phyloP scores from a whole-genome alignment of 2,113 vertebrate genomes.

The Anolis sagrei region DNA sequence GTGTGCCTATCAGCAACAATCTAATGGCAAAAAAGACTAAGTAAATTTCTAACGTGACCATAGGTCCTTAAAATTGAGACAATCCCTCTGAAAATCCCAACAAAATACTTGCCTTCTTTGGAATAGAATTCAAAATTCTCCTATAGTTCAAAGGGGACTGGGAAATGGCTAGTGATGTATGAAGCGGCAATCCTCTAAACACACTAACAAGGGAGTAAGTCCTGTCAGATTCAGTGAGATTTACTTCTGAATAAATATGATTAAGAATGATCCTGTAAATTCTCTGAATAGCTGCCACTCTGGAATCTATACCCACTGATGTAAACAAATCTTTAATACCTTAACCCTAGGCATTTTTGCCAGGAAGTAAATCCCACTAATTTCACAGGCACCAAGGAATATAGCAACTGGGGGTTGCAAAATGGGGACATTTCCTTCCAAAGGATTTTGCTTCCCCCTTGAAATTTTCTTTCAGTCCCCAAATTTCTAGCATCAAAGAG shows the following conservation, averaged over 20 bases:
- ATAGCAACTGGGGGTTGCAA: no score
- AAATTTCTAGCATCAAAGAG: no score
- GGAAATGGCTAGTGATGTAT: background rate
- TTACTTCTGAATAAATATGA: background rate
- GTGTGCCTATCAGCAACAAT: background rate
- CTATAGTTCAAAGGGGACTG: background rate
- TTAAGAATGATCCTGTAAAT: background rate
- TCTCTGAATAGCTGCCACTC: background rate
- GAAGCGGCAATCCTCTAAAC: background rate
- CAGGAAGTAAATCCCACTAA: background rate
- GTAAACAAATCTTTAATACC: background rate
- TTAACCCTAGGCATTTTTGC: background rate
- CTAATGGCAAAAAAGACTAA: background rate
- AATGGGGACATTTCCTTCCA: no score
- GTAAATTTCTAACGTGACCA: background rate
- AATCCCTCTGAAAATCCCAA: background rate
- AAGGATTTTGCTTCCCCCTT: no score
- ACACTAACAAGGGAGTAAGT: background rate
- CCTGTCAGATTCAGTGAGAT: background rate
- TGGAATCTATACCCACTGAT: background rate
- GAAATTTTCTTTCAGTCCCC: no score
- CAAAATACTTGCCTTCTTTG: constrained; percentile 19
- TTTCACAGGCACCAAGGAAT: background rate
- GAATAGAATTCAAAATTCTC: background rate
- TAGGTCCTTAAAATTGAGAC: background rate